These are phyloP conservation scores for Caerostris darwini DNA, from an alignment of 1,140 invertebrate genomes.

Conservation along the genomic window DNA sequence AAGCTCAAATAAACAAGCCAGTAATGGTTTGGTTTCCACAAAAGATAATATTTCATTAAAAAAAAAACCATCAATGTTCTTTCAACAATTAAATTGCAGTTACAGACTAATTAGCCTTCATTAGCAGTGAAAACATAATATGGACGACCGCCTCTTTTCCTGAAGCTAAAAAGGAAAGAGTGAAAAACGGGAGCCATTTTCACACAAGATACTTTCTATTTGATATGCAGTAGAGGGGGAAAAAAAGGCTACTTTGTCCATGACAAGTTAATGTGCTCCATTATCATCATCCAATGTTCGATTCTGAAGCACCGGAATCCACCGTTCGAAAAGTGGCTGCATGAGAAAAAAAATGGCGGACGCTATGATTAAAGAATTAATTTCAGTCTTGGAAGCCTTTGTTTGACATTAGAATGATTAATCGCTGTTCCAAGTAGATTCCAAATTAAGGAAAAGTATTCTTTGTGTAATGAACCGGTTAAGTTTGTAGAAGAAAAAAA, in stretches of 20 bases:
- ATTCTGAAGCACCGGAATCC: not conserved
- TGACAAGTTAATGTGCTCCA: slow-evolving; percentile 27
- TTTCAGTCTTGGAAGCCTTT: slow-evolving; percentile 2
- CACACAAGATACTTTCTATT: not conserved
- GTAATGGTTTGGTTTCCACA: no score
- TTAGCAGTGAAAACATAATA: slow-evolving; percentile 44
- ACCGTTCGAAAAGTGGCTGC: not conserved
- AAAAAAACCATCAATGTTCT: not conserved
- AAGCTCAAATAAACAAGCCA: no score
- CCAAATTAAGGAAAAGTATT: not conserved
- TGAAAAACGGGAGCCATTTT: not conserved
- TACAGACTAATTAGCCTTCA: slow-evolving; percentile 34
- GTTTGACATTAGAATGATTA: slow-evolving; percentile 32
- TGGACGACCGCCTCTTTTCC: not conserved
- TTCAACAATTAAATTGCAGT: slow-evolving; percentile 30
- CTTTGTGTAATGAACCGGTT: not conserved
- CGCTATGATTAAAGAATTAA: slow-evolving; percentile 19
- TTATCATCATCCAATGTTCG: not conserved
- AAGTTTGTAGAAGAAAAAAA: not conserved
- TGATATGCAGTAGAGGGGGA: not conserved
- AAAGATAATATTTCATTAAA: not conserved
- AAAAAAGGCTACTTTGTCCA: not conserved
- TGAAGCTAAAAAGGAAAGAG: not conserved
- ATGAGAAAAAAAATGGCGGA: not conserved
- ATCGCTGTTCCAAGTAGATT: not conserved